A percentile compares a stretch with the other conserved stretches of the same genome.
phyloP scores from a whole-genome alignment of 2,888 invertebrate genomes.

The Cancer borealis region DNA sequence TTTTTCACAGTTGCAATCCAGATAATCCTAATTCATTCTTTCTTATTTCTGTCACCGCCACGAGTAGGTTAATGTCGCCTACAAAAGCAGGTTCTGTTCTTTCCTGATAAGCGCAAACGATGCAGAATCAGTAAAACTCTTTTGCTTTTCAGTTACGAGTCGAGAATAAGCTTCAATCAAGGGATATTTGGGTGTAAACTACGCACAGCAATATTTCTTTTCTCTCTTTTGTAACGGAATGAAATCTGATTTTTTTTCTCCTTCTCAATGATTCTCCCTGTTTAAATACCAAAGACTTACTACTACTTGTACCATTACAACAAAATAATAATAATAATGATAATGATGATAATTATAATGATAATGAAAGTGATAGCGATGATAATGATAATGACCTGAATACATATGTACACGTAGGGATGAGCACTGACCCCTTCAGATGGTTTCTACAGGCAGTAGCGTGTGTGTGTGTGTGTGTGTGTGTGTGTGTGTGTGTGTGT shows the following conservation, averaged over 20 bases:
- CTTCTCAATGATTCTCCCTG: not conserved
- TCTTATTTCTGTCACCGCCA: not conserved
- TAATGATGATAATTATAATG: too few species aligned
- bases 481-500: too few species aligned
- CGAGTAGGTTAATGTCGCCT: not conserved
- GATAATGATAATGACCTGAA: too few species aligned
- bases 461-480: too few species aligned
- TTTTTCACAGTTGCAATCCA: not conserved
- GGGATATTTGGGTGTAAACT: not conserved
- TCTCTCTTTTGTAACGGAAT: not conserved
- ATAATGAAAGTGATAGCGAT: too few species aligned
- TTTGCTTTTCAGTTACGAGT: not conserved
- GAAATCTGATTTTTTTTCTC: not conserved
- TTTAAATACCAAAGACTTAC: not conserved
- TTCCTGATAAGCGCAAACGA: not conserved
- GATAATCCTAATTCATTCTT: not conserved
- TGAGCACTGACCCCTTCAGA: too few species aligned
- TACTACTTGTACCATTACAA: not conserved
- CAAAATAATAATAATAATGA: not conserved
- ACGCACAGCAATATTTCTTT: not conserved
- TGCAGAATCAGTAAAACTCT: not conserved
- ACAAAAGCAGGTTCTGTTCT: not conserved
- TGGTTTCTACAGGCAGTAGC: too few species aligned
- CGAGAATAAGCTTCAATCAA: not conserved
- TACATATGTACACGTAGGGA: too few species aligned